Conservation (phyloP, 2,888 invertebrate genomes). For the Aphodius sticticus region DNA sequence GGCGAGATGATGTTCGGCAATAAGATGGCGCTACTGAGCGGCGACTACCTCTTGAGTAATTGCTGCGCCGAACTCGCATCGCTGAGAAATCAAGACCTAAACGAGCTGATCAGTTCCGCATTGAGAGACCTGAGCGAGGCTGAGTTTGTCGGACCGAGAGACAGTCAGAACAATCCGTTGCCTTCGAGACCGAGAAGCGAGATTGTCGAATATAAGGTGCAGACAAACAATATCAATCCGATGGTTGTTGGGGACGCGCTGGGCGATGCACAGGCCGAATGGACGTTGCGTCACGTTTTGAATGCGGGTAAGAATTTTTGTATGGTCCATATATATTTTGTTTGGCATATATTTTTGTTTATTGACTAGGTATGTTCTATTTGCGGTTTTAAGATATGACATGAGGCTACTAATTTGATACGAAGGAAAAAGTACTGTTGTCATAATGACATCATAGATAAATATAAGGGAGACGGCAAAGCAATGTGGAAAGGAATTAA, state of each 20-base stretch:
- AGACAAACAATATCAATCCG: slow-evolving; percentile 53
- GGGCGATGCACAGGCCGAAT: slow-evolving; percentile 77
- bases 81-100: slow-evolving; percentile 81
- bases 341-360: no score
- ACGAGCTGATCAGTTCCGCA: slow-evolving; percentile 88
- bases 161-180: slow-evolving; percentile 84
- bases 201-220: slow-evolving; percentile 49
- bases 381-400: no score
- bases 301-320: slow-evolving; percentile 65
- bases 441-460: no score
- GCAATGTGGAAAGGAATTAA: no score
- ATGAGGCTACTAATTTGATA: no score
- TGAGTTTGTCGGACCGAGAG: slow-evolving; percentile 86
- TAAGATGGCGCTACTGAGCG: slow-evolving; percentile 91
- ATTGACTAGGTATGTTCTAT: no score
- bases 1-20: slow-evolving; percentile 93
- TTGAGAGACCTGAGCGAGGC: slow-evolving; percentile 89
- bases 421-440: no score
- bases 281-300: slow-evolving; percentile 81
- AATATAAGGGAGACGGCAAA: no score
- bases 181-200: slow-evolving; percentile 70
- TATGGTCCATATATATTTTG: not conserved
- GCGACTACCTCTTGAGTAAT: slow-evolving; percentile 87
- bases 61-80: slow-evolving; percentile 88
- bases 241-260: slow-evolving; percentile 56